Evolutionary conservation across 2,113 vertebrate genomes (phyloP).

Genomic region (Peucedramus taeniatus): DNA sequence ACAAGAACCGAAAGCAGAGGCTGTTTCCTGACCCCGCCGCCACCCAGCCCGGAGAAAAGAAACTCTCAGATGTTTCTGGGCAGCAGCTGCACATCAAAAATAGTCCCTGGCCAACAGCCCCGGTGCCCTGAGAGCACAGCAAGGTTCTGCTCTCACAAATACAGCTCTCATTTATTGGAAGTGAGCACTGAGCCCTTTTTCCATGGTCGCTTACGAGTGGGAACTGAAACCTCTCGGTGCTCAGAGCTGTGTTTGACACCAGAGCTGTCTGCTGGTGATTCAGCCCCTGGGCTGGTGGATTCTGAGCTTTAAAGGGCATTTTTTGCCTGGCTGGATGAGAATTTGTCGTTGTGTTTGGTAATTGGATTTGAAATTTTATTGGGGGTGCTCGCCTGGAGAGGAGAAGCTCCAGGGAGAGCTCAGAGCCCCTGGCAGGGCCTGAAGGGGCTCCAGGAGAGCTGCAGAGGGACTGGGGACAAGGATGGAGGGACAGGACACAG

Average conservation of each 20-base stretch:
- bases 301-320: neutral
- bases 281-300: neutral
- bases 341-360: neutral
- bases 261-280: neutral
- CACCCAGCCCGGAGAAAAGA: conserved; percentile 12
- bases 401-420: neutral
- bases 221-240: neutral
- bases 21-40: neutral
- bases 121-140: neutral
- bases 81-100: conserved; percentile 52
- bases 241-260: neutral
- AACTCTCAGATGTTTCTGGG: conserved; percentile 51
- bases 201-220: neutral
- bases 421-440: neutral
- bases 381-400: neutral
- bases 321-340: neutral
- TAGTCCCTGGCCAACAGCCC: neutral
- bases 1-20: conserved; percentile 13
- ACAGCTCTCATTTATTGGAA: neutral
- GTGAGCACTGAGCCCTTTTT: neutral
- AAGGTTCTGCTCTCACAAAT: neutral
- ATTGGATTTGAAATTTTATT: neutral
- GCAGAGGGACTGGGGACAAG: neutral
- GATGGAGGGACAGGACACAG: accelerated
- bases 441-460: neutral